A percentile compares a stretch with the other conserved stretches of the same genome.
Conservation (phyloP, 2,797 vertebrate species). For the Acestrorhynchus altus region DNA sequence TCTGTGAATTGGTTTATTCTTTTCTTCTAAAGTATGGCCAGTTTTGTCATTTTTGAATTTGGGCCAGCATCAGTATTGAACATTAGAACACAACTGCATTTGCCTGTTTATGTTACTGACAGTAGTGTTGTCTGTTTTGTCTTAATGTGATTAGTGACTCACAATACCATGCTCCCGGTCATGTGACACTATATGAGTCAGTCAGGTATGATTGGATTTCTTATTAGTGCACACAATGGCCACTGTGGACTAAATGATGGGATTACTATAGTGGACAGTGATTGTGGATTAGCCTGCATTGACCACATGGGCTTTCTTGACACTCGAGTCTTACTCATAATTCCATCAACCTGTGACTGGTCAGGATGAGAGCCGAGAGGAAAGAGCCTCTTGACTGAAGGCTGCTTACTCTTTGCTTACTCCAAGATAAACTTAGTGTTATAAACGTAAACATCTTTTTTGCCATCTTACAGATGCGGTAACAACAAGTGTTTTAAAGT, state of each 20-base stretch:
- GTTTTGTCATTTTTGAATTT: too few species aligned
- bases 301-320: conserved; percentile 57
- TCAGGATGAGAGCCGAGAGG: conserved; percentile 53
- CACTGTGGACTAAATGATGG: conserved; percentile 64
- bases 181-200: conserved; percentile 61
- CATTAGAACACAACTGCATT: background rate
- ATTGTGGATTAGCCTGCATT: conserved; percentile 70
- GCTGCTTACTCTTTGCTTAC: background rate
- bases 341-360: conserved; percentile 73
- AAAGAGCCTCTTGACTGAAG: conserved; percentile 53
- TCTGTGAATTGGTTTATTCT: too few species aligned
- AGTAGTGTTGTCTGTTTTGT: background rate
- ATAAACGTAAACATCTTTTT: background rate
- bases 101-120: background rate
- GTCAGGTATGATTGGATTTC: conserved; percentile 62
- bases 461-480: background rate
- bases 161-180: conserved; percentile 51
- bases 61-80: background rate
- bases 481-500: conserved; percentile 4
- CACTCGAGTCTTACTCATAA: conserved; percentile 66
- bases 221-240: conserved; percentile 68
- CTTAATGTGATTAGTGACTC: conserved; percentile 61
- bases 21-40: too few species aligned
- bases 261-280: conserved; percentile 68
- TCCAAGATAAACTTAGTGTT: background rate